Base-by-base conservation (phyloP, 1,140 invertebrate species). In the Oscheius sp. region DNA sequence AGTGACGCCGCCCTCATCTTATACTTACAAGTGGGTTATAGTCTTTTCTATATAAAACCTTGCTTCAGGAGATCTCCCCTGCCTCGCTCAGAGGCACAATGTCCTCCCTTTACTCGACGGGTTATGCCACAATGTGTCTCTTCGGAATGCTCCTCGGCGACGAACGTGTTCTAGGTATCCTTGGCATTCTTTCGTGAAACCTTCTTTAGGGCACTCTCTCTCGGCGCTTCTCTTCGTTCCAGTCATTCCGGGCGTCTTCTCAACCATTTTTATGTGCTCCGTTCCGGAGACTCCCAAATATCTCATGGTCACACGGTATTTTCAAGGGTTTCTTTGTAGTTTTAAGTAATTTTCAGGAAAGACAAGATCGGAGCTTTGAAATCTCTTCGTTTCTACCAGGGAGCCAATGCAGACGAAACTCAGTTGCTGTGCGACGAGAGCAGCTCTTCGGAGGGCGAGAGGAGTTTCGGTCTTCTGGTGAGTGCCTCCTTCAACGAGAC, bases 201-300 rank as follows among this genome's bases (percentile, higher is more conserved):
- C 31, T 18, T 15, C 15, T 59, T 38, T 31, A 38, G 69, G 80
- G 7, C 68, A 84, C 52, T 82, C 80, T 2, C 74, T 82, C 18
- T 74, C 80, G 1, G 31, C 49, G 28, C 69, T 82, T n/a, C 66
- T 82, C 10, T 75, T 74, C 29, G 77, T 82, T 20, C 82, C 80
- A 18, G 75, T 82, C 4, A 49, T 80, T 28, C 82, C 82, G 13
- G 80, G 82, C 46, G 55, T 82, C 7, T 45, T 84, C 18, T 70
- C 79, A 13, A 45, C 82, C 20, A 36, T 80, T 0, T 79, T 81
- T 35, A 59, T 81, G 4, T 23, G 62, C 26, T 79, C 42, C 32
- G 46, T 81, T 29, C 82, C 82, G 18, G 79, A 81, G 58, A 81
- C 79, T 20, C 79, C 79, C 0, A 81, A 81, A 66, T 81, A 81